Base-by-base conservation (phyloP, 2,113 vertebrate genomes). In the Mormyrus iriodes region DNA sequence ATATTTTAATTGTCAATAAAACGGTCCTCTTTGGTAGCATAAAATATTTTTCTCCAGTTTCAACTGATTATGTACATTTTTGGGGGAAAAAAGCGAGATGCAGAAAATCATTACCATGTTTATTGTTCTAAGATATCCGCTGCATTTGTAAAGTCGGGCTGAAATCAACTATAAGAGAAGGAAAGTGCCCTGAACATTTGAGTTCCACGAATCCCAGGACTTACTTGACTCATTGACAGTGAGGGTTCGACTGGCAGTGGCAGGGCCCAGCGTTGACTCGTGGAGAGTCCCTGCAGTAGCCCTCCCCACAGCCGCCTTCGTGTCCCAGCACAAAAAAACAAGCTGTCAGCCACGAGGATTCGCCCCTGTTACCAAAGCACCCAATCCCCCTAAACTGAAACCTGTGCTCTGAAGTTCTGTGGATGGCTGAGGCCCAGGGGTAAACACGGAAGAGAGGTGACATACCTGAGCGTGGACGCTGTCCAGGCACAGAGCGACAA, bases 181-280 rank as follows among this genome's bases (percentile, higher is more conserved):
- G 73, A 79, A 17, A 79, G 73, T 79, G 35, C 17, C 5, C 19
- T n/a, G 79, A 12, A 76, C 3, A n/a, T n/a, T 24, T 24, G 82
- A 21, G 82, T 84, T 39, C 42, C 55, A 49, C 21, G 27, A 35
- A 46, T 3, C 8, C 82, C 88, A 86, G 5, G 46, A 96, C 97
- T 96, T 92, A 99, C 98, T 96, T 2, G 96, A 97, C 90, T 96
- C 93, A 9, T 96, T 96, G 3, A 95, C 97, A 89, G 94, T 95
- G 93, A 97, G 91, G 91, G 96, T 96, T 94, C 96, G 98, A 88
- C 97, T 98, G 27, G 97, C 95, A 91, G 97, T 96, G 90, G 96
- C 92, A 52, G 97, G 93, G 90, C 96, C 95, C 91, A 98, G 91
- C 0, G 96, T 97, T 42, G 95, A 93, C 7, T 93, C 95, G 52